Evolutionary conservation across 1,140 invertebrate species (phyloP), one percentile per base, ranked within the genome.

Genomic region (Asbolus verrucosus): DNA sequence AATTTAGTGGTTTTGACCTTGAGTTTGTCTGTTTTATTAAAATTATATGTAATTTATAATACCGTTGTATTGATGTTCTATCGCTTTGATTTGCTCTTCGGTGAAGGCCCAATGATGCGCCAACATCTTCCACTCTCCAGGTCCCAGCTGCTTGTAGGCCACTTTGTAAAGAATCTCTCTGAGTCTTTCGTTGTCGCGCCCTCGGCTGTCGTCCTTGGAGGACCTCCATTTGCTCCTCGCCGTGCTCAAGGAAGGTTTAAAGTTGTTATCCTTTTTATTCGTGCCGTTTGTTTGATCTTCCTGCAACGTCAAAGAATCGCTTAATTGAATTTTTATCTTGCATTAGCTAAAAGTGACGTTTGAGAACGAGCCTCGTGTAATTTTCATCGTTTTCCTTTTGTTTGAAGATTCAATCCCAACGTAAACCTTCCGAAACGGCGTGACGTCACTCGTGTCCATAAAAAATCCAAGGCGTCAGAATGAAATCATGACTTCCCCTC

Each of bases 1-100:
- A n/a, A n/a, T n/a, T n/a, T n/a, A n/a, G n/a, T n/a, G n/a, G n/a
- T n/a, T n/a, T n/a, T n/a, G n/a, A n/a, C n/a, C n/a, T n/a, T n/a
- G n/a, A n/a, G n/a, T n/a, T n/a, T n/a, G n/a, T n/a, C n/a, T n/a
- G n/a, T n/a, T n/a, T n/a, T n/a, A n/a, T n/a, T n/a, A n/a, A n/a
- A n/a, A n/a, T n/a, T n/a, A n/a, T n/a, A n/a, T n/a, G n/a, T n/a
- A n/a, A n/a, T n/a, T n/a, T n/a, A n/a, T n/a, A n/a, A n/a, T n/a
- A 91, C 90, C 90, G 67, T 88, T 90, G 73, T 91, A 91, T 76
- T 92, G 90, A 78, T 92, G 90, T 79, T 92, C 90, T 69, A 92
- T 91, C 8, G 90, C 89, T 72, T 84, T 84, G 31, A 92, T 89
- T 76, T 92, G 90, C 36, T 91, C 90, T 38, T 88, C 84, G 0